Evolutionary conservation across 2,888 invertebrate genomes (phyloP).

Genomic region (Tetranychus piercei): DNA sequence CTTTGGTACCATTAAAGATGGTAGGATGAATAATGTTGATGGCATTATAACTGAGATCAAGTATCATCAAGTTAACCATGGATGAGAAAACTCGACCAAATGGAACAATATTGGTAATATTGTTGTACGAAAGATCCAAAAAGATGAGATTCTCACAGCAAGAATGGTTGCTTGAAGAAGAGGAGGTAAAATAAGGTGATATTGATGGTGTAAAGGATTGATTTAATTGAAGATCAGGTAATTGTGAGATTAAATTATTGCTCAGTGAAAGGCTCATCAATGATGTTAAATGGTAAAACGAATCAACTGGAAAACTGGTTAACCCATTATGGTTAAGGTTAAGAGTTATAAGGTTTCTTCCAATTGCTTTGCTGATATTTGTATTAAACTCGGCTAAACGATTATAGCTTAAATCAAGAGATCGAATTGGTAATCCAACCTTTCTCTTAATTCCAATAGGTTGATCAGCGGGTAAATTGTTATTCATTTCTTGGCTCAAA

Average conservation of each 20-base stretch:
- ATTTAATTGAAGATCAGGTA: not conserved
- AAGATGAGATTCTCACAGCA: conserved; percentile 40
- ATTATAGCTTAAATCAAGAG: conserved; percentile 6
- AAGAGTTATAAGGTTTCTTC: conserved; percentile 1
- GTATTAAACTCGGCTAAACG: not conserved
- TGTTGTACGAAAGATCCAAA: conserved; percentile 52
- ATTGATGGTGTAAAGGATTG: not conserved
- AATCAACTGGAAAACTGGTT: not conserved
- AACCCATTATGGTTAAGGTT: conserved; percentile 9
- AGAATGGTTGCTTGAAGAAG: not conserved
- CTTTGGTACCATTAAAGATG: not conserved
- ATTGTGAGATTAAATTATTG: not conserved
- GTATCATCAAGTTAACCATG: not conserved
- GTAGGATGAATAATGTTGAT: not conserved
- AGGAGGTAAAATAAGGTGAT: not conserved
- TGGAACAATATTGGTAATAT: conserved; percentile 43
- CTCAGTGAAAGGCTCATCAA: conserved; percentile 6
- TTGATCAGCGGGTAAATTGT: not conserved
- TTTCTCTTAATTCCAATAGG: not conserved
- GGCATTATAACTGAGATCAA: not conserved
- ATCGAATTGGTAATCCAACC: not conserved
- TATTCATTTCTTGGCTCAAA: not conserved
- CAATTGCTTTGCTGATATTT: not conserved
- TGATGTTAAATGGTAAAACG: not conserved
- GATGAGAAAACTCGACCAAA: conserved; percentile 29